These are phyloP conservation scores for Dromiciops gliroides DNA, from an alignment of 2,113 vertebrate genomes.

Conservation along the genomic window DNA sequence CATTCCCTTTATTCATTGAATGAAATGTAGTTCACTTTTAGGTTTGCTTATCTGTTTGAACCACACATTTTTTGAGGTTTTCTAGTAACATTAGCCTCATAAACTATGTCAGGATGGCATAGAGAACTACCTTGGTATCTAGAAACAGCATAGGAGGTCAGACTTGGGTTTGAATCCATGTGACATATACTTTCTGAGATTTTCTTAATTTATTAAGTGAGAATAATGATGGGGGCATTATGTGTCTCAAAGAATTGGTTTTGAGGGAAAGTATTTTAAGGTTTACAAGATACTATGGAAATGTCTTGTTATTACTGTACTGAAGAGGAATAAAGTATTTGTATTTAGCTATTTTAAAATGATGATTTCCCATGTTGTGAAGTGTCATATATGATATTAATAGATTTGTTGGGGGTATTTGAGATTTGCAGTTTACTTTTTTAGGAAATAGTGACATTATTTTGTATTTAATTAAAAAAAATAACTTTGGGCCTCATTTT, in stretches of 20 bases:
- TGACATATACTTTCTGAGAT: background rate
- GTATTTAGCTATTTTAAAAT: background rate
- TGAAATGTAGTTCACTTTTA: background rate
- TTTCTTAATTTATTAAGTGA: background rate
- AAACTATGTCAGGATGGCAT: background rate
- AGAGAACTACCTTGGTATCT: background rate
- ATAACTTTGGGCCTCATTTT: background rate
- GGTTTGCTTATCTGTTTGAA: background rate
- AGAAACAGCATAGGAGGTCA: background rate
- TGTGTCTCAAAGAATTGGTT: background rate
- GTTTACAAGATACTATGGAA: background rate
- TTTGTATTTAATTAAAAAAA: background rate
- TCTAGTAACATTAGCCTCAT: background rate
- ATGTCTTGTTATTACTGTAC: background rate
- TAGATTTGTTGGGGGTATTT: background rate
- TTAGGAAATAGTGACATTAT: background rate
- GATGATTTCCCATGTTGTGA: background rate
- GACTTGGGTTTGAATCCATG: background rate
- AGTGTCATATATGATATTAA: background rate
- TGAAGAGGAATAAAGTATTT: background rate
- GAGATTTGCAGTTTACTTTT: constrained; percentile 12
- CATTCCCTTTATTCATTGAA: background rate
- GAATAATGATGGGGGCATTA: background rate
- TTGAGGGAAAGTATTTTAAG: background rate
- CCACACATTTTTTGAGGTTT: background rate